phyloP scores from a whole-genome alignment of 2,797 vertebrate species.

The Pangasius mekongensis region DNA sequence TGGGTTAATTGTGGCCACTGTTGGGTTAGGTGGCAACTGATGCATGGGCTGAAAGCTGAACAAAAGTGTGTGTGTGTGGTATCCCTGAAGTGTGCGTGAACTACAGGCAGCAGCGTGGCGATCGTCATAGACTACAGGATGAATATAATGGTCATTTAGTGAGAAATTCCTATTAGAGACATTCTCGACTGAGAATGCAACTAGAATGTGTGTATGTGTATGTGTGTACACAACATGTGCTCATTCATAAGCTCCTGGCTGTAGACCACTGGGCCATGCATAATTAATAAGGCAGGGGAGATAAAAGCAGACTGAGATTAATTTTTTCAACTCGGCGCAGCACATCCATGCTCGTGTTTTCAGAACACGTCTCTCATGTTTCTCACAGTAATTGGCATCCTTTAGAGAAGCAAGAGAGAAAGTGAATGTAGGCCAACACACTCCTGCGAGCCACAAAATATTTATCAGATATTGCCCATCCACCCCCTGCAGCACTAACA shows the following conservation, averaged over 20 bases:
- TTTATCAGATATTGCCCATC: slow-evolving; percentile 56
- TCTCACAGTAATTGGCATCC: slow-evolving; percentile 54
- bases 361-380: slow-evolving; percentile 47
- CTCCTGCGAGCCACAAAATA: slow-evolving; percentile 58
- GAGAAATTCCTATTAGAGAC: slow-evolving; percentile 48
- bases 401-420: slow-evolving; percentile 51
- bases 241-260: slow-evolving; percentile 42
- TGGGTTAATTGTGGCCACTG: not conserved
- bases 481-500: slow-evolving; percentile 42
- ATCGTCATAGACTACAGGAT: slow-evolving; percentile 23
- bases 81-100: not conserved
- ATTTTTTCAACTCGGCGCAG: slow-evolving; percentile 29
- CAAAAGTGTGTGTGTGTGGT: not conserved
- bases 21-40: not conserved
- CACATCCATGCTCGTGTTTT: slow-evolving; percentile 28
- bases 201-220: slow-evolving; percentile 27
- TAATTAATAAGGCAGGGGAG: slow-evolving; percentile 62
- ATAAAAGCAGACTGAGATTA: slow-evolving; percentile 59
- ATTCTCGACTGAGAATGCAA: slow-evolving; percentile 35
- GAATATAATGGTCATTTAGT: slow-evolving; percentile 53
- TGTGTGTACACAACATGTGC: slow-evolving; percentile 40
- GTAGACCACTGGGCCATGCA: slow-evolving; percentile 52
- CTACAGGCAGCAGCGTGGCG: slow-evolving; percentile 11
- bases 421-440: slow-evolving; percentile 56
- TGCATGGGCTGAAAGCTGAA: not conserved